Base-by-base conservation (phyloP, 2,888 invertebrate species). In the Drosophila ustulata region DNA sequence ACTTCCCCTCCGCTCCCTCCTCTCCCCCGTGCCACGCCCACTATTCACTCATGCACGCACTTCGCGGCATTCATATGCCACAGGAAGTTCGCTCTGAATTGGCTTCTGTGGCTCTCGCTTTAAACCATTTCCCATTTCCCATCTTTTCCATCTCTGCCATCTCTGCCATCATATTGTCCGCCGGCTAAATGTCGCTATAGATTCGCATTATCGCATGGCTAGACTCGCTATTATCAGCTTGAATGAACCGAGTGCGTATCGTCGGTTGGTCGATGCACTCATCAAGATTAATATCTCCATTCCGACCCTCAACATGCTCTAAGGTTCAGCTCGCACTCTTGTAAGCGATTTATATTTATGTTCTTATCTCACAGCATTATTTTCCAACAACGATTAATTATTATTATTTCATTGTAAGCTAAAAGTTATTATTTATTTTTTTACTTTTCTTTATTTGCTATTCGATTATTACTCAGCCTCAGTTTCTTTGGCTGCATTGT, bases 41-140 rank as follows among this genome's bases (percentile, higher is more conserved):
- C 39, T 13, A 23, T 9, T 7, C 26, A 52, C 18, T 7, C 52
- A 46, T 11, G 9, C 13, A 32, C 39, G 9, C 25, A 8, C 50
- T 43, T 55, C 55, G 32, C 43, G 5, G 39, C 67, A 64, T 25
- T 47, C 43, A 56, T 49, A 32, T 47, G 43, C 37, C 62, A 49
- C 64, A 67, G 58, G 28, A 70, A 56, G 52, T 58, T 61, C 51
- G 30, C 79, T 58, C 55, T 32, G 4, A 81, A 78, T 66, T 75
- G 66, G 57, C 65, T 72, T 26, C 46, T 61, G 47, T 58, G 18
- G 53, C 57, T 26, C 25, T 30, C n/a, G 23, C 50, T 32, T 30
- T 30, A 6, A 45, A 52, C n/a, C 37, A 37, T 9, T 37, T 37
- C n/a, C 8, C 32, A 32, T 6, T 28, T 28, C 4, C 4, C 28